phyloP scores from a whole-genome alignment of 1,140 invertebrate genomes.

The Euura lappo region DNA sequence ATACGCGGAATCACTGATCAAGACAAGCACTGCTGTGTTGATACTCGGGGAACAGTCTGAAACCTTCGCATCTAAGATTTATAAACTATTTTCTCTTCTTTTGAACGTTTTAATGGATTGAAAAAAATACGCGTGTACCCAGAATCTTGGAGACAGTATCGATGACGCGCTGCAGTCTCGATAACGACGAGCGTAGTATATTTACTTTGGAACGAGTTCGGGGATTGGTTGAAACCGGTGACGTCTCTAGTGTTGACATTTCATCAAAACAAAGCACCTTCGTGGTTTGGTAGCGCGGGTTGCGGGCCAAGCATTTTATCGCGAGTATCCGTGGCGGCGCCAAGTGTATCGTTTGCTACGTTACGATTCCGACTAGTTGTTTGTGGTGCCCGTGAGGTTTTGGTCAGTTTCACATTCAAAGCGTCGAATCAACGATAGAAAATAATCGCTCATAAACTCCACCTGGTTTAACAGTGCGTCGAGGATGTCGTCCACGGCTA shows the following conservation, averaged over 20 bases:
- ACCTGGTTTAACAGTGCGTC: background rate
- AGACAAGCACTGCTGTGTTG: background rate
- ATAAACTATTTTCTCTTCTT: too few relatives aligned
- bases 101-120: too few relatives aligned
- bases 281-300: conserved; percentile 9
- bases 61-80: too few relatives aligned
- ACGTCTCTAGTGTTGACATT: conserved; percentile 45
- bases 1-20: background rate
- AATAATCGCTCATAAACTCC: background rate
- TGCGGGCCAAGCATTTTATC: conserved; percentile 36
- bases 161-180: background rate
- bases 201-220: conserved; percentile 34
- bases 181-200: conserved; percentile 31
- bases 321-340: conserved; percentile 31
- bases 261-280: conserved; percentile 53
- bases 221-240: conserved; percentile 35
- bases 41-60: too few relatives aligned
- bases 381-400: too few relatives aligned
- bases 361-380: too few relatives aligned
- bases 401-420: too few relatives aligned
- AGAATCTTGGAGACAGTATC: too few relatives aligned
- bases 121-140: too few relatives aligned
- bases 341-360: conserved; percentile 24
- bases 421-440: too few relatives aligned
- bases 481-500: conserved; percentile 52